Percentiles rank a stretch among this genome's conserved stretches.
Conservation (phyloP, 2,888 invertebrate genomes). For the Dolomedes plantarius region DNA sequence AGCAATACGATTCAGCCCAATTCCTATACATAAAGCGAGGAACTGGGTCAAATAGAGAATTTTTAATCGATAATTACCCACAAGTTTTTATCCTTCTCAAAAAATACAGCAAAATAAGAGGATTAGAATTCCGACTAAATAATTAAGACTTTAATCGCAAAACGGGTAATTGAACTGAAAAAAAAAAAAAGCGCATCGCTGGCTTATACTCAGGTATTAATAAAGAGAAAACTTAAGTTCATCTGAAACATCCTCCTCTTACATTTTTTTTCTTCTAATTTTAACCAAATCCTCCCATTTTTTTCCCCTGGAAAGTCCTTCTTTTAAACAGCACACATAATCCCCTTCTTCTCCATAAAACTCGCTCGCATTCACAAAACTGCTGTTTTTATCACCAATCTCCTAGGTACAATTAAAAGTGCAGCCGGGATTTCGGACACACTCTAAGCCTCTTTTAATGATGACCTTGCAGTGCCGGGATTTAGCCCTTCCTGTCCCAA, state of each 20-base stretch:
- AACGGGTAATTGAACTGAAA: not conserved
- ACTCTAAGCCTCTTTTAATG: conserved; percentile 65
- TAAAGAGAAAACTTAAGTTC: conserved; percentile 21
- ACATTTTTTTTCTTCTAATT: not conserved
- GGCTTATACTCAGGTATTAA: conserved; percentile 39
- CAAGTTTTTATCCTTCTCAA: not conserved
- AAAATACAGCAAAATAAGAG: not conserved
- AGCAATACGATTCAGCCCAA: not conserved
- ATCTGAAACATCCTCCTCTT: not conserved
- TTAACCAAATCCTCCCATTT: conserved; percentile 25
- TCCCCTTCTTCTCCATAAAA: conserved; percentile 53
- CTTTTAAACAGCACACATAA: conserved; percentile 39
- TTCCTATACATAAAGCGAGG: not conserved
- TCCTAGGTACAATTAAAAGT: conserved; percentile 61
- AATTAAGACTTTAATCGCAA: conserved; percentile 14
- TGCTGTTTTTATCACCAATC: conserved; percentile 68
- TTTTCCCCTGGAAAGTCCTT: conserved; percentile 19
- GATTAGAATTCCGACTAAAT: not conserved
- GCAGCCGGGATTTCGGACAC: conserved; percentile 34
- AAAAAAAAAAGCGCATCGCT: not conserved
- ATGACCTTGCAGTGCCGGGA: conserved; percentile 45
- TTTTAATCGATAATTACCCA: not conserved
- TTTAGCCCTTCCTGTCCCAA: conserved; percentile 38
- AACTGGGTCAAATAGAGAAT: not conserved
- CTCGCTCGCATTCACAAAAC: conserved; percentile 42